These are phyloP conservation scores for Paramormyrops kingsleyae DNA, from an alignment of 2,113 vertebrate genomes.

Conservation along the genomic window DNA sequence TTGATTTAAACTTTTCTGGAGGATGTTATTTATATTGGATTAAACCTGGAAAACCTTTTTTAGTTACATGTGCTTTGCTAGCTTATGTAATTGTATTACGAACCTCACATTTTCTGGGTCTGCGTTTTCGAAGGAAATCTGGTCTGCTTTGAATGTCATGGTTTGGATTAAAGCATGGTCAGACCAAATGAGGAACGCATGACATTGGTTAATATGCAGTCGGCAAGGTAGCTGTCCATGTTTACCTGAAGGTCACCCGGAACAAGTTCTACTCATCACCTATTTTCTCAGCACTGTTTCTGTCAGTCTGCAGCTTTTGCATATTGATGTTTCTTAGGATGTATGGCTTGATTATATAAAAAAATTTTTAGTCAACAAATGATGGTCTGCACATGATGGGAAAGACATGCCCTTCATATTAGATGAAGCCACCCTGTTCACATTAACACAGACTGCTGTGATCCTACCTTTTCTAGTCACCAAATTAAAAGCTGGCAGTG, in stretches of 20 bases:
- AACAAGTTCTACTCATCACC: background rate
- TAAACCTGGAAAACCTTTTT: background rate
- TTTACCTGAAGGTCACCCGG: background rate
- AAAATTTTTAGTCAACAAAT: background rate
- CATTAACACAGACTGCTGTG: background rate
- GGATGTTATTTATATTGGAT: background rate
- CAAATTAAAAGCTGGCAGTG: background rate
- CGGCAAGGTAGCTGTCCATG: background rate
- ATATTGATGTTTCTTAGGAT: background rate
- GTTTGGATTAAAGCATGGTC: background rate
- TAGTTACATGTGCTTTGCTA: background rate
- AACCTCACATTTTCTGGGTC: background rate
- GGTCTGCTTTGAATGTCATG: background rate
- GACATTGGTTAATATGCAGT: background rate
- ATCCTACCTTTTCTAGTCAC: background rate
- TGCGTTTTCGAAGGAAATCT: background rate
- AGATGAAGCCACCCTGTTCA: background rate
- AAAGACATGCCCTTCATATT: background rate
- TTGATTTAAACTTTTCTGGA: background rate
- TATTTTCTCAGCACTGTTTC: background rate
- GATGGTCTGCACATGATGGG: background rate
- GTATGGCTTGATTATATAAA: background rate
- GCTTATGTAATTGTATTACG: background rate
- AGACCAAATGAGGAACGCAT: background rate
- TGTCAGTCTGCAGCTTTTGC: background rate